A percentile compares a stretch with the other conserved stretches of the same genome.
Conservation (phyloP, 2,888 invertebrate species). For the Ophioninae sp. region DNA sequence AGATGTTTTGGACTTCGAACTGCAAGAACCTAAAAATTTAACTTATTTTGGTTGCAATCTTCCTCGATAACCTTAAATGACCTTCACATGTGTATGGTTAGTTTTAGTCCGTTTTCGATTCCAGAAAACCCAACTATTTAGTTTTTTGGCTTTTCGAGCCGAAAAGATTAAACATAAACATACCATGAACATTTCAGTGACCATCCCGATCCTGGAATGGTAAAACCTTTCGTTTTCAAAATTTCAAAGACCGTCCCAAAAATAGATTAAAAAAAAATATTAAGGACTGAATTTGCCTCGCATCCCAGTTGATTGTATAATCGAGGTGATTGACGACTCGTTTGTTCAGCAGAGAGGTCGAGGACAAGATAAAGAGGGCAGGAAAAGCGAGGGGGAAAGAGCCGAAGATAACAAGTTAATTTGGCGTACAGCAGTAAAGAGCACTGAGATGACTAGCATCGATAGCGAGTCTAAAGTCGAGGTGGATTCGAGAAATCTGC, state of each 20-base stretch:
- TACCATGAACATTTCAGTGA: too few species aligned
- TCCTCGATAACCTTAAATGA: too few species aligned
- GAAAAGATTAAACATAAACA: too few species aligned
- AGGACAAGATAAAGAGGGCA: constrained; percentile 29
- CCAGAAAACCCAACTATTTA: too few species aligned
- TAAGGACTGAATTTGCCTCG: neutral
- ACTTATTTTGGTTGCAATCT: too few species aligned
- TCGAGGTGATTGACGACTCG: neutral
- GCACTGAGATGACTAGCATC: constrained; percentile 54
- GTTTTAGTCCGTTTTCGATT: too few species aligned
- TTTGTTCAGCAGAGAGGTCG: constrained; percentile 22
- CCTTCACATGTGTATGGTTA: too few species aligned
- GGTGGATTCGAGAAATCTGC: constrained; percentile 50
- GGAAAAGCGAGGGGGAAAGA: constrained; percentile 7
- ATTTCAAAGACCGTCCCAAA: neutral
- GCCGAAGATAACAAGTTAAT: constrained; percentile 50
- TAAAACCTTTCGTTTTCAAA: neutral
- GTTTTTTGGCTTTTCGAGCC: too few species aligned
- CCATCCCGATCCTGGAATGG: too few species aligned
- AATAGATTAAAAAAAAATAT: neutral
- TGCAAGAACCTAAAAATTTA: too few species aligned
- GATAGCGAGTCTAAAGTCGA: constrained; percentile 37
- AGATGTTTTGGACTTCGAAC: too few species aligned
- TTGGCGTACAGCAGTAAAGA: constrained; percentile 32
- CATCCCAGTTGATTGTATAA: neutral